A percentile compares a stretch with the other conserved stretches of the same genome.
phyloP scores from a whole-genome alignment of 2,888 invertebrate species.

The Cylindroiulus punctatus region DNA sequence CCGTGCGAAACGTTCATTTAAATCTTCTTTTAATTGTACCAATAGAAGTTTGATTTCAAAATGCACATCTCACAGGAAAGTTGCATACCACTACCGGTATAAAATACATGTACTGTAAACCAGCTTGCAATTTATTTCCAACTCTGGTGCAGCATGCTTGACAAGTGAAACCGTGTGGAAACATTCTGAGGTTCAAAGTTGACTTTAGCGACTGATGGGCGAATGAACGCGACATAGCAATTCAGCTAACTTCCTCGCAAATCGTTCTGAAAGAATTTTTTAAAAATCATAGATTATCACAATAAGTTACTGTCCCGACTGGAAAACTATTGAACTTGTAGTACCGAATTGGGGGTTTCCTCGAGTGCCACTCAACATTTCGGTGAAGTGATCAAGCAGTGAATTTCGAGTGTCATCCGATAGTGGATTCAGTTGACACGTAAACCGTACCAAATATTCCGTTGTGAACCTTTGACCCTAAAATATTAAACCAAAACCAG shows the following conservation, averaged over 20 bases:
- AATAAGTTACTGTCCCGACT: too few species aligned
- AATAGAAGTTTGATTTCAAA: too few species aligned
- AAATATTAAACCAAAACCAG: neutral
- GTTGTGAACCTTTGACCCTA: conserved; percentile 10
- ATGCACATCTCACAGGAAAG: neutral
- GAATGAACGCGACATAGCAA: neutral
- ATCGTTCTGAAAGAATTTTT: neutral
- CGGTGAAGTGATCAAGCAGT: neutral
- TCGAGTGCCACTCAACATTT: neutral
- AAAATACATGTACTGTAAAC: neutral
- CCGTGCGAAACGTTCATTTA: too few species aligned
- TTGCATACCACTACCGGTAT: neutral
- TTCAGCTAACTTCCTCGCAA: neutral
- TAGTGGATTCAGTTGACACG: conserved; percentile 1
- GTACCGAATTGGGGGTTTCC: neutral
- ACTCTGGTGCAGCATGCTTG: neutral
- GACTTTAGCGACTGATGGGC: neutral
- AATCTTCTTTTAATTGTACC: too few species aligned
- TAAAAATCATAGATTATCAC: neutral
- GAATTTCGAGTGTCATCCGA: neutral
- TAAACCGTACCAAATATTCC: conserved; percentile 23
- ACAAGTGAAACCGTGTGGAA: neutral
- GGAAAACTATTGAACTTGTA: neutral
- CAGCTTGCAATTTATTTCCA: neutral
- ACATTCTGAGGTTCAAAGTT: neutral